These are phyloP conservation scores for Ceratina australensis DNA, from an alignment of 1,140 invertebrate genomes.

Conservation along the genomic window DNA sequence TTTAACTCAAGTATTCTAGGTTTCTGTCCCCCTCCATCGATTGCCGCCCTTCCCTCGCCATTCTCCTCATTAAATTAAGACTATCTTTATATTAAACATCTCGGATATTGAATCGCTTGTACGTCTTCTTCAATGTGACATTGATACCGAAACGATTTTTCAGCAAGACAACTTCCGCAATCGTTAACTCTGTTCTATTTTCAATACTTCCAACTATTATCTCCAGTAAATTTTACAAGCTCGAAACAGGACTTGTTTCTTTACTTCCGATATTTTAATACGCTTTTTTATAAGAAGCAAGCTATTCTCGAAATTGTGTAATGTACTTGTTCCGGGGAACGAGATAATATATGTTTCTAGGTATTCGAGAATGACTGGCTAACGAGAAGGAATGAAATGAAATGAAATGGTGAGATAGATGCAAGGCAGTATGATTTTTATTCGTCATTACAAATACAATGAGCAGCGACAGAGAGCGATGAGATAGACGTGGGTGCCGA, in stretches of 20 bases:
- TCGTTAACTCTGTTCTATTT: not conserved
- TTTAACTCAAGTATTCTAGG: conserved; percentile 51
- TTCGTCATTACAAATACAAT: conserved; percentile 56
- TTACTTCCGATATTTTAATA: not conserved
- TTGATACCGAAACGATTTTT: not conserved
- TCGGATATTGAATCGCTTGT: not conserved
- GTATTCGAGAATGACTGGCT: conserved; percentile 23
- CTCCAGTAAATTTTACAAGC: no score
- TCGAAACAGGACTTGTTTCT: no score
- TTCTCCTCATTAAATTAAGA: conserved; percentile 3
- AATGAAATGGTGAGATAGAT: conserved; percentile 56
- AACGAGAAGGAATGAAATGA: conserved; percentile 18
- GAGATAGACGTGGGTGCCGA: not conserved
- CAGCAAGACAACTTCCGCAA: not conserved
- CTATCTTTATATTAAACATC: conserved; percentile 21
- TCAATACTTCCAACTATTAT: no score
- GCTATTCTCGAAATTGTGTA: not conserved
- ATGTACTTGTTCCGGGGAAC: not conserved
- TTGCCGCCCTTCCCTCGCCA: not conserved
- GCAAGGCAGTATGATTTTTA: conserved; percentile 58
- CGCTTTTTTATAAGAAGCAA: no score
- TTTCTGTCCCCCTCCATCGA: not conserved
- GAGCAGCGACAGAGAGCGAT: conserved; percentile 9
- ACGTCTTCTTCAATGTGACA: not conserved
- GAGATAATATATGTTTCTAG: no score